phyloP scores from a whole-genome alignment of 1,140 invertebrate species.

The Coelopa frigida region DNA sequence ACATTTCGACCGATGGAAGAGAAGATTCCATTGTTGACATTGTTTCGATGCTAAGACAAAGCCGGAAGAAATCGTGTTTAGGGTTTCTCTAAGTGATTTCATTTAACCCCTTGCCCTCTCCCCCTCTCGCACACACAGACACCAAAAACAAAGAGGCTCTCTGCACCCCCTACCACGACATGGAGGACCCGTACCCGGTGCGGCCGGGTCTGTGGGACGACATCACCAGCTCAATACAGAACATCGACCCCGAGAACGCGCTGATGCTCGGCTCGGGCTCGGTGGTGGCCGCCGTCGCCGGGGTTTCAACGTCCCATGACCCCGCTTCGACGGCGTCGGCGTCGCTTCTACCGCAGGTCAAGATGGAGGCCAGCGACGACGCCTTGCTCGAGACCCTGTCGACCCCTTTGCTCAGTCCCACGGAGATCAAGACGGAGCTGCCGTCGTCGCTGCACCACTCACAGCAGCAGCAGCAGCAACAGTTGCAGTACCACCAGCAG shows the following conservation, averaged over 20 bases:
- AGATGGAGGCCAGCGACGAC: constrained; percentile 65
- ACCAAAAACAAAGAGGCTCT: constrained; percentile 45
- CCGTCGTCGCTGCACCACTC: constrained; percentile 29
- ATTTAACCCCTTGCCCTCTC: background rate
- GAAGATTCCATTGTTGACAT: too few relatives aligned
- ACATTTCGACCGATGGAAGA: background rate
- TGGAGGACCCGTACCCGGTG: constrained; percentile 76
- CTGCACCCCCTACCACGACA: constrained; percentile 46
- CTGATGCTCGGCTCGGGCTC: constrained; percentile 62
- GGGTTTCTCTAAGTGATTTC: too few relatives aligned
- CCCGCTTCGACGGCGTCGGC: constrained; percentile 28
- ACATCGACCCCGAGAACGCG: constrained; percentile 81
- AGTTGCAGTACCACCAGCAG: constrained; percentile 27
- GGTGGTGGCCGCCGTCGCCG: background rate
- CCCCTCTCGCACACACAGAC: constrained; percentile 22
- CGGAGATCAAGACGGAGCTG: constrained; percentile 60
- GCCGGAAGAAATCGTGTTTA: too few relatives aligned
- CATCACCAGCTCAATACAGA: constrained; percentile 79
- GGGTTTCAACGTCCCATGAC: constrained; percentile 8
- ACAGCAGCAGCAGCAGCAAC: constrained; percentile 49
- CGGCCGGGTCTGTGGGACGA: constrained; percentile 80
- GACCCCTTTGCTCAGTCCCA: constrained; percentile 59
- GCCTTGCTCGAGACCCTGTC: constrained; percentile 46
- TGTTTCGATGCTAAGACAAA: too few relatives aligned
- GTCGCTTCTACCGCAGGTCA: constrained; percentile 54